These are phyloP conservation scores for Synaphobranchus kaupii DNA, from an alignment of 2,797 vertebrate genomes.

Conservation along the genomic window DNA sequence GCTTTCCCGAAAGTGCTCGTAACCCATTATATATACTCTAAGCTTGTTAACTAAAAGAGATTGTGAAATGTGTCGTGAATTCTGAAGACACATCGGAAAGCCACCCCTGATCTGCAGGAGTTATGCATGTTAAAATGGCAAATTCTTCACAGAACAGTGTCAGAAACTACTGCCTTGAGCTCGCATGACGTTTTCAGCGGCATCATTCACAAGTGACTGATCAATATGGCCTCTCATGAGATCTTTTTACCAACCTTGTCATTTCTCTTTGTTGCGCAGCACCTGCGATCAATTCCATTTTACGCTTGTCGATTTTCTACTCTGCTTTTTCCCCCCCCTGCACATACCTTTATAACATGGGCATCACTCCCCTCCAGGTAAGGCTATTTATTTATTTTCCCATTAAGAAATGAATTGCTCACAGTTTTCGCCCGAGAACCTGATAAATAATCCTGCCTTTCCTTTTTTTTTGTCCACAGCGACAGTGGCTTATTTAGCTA, in stretches of 20 bases:
- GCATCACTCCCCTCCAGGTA: neutral
- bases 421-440: neutral
- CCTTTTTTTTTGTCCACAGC: neutral
- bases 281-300: conserved; percentile 34
- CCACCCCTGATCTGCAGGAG: neutral
- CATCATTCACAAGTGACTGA: conserved; percentile 12
- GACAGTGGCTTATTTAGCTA: neutral
- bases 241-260: conserved; percentile 28
- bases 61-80: too few relatives aligned
- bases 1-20: too few relatives aligned
- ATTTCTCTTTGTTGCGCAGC: conserved; percentile 34
- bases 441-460: neutral
- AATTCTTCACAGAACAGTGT: neutral
- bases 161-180: neutral
- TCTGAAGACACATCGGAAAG: too few relatives aligned
- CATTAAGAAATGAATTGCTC: neutral
- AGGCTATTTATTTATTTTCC: conserved; percentile 16
- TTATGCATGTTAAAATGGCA: neutral
- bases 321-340: neutral
- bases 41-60: too few relatives aligned
- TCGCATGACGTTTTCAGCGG: neutral
- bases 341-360: neutral
- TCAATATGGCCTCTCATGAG: conserved; percentile 35
- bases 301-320: conserved; percentile 27
- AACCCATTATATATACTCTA: too few relatives aligned